A percentile compares a stretch with the other conserved stretches of the same genome.
Evolutionary conservation across 37 sponge, comb jelly and placozoan species (phyloP).

Genomic region (Aplysina aerophoba): DNA sequence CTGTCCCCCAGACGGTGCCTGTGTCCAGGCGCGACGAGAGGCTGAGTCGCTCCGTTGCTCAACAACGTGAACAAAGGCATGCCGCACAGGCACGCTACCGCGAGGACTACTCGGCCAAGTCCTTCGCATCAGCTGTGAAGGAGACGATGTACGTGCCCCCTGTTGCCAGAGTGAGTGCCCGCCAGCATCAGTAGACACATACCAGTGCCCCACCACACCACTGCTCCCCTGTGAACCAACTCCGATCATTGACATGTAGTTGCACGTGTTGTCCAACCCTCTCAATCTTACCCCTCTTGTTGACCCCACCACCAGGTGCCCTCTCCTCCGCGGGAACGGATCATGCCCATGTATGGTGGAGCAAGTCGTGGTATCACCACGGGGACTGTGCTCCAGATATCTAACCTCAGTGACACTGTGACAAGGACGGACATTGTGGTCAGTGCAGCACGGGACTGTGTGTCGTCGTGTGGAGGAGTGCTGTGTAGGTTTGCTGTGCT

Average conservation of each 20-base stretch:
- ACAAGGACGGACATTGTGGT: slow-evolving; percentile 81
- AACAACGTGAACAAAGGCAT: slow-evolving; percentile 27
- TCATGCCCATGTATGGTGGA: not conserved
- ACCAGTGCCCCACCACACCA: too few relatives aligned
- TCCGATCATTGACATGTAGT: too few relatives aligned
- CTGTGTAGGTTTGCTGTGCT: not conserved
- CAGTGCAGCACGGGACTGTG: too few relatives aligned
- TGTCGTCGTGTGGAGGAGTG: not conserved
- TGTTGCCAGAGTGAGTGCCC: not conserved
- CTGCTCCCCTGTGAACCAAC: too few relatives aligned
- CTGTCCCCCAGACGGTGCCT: not conserved
- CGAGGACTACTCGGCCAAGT: not conserved
- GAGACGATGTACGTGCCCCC: not conserved
- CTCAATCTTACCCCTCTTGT: too few relatives aligned
- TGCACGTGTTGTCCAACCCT: too few relatives aligned
- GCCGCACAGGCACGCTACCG: not conserved
- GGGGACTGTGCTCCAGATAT: slow-evolving; percentile 71
- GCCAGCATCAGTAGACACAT: too few relatives aligned
- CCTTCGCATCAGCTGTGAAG: slow-evolving; percentile 30
- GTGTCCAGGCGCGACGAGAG: slow-evolving; percentile 8
- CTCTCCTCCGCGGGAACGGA: too few relatives aligned
- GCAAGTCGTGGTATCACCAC: slow-evolving; percentile 54
- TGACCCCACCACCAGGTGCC: too few relatives aligned
- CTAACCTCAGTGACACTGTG: slow-evolving; percentile 83
- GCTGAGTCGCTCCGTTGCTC: not conserved